Evolutionary conservation across 1,140 invertebrate genomes (phyloP), one percentile per base, ranked within the genome.

Genomic region (Halictus rubicundus): DNA sequence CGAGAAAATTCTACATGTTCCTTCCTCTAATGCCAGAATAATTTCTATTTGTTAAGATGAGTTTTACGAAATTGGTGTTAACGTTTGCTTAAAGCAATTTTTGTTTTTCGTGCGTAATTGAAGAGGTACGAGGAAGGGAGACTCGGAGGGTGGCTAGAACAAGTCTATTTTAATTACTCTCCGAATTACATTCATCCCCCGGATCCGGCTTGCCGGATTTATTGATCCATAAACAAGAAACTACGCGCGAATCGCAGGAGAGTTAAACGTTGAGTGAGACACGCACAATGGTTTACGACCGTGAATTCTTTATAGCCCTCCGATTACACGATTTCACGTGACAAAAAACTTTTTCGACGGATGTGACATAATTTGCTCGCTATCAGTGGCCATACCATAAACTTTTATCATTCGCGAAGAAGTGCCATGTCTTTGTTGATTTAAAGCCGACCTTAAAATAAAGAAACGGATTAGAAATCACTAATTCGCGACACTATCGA

Each of bases 221-320:
- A 84, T 84, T 64, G 82, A 80, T 76, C 49, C 54, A 66, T 83
- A 84, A 82, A 80, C 49, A 64, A 80, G 76, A 59, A 57, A 63
- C 42, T 69, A 69, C 65, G 39, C 77, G 70, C 65, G 52, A 70
- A 69, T 80, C 65, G 46, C 71, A 52, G 42, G 42, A 52, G 52
- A 79, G 61, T 82, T 73, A 64, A 80, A 75, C 59, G 70, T 74
- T 74, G 60, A 79, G 49, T 79, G 49, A 83, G 61, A 83, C 68
- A 79, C 71, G 66, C 61, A 39, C 39, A 61, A 71, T 68, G 54
- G 52, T 72, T 78, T 79, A 79, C 63, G 70, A 60, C 60, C 70
- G 21, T 74, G 49, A 65, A 66, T 73, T 79, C 54, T 79, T 79
- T 68, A 79, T 79, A 74, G 70, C 70, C 73, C 25, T 9, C n/a